These are phyloP conservation scores for Drosophila prostipennis DNA, from an alignment of 2,888 invertebrate species.

Conservation along the genomic window DNA sequence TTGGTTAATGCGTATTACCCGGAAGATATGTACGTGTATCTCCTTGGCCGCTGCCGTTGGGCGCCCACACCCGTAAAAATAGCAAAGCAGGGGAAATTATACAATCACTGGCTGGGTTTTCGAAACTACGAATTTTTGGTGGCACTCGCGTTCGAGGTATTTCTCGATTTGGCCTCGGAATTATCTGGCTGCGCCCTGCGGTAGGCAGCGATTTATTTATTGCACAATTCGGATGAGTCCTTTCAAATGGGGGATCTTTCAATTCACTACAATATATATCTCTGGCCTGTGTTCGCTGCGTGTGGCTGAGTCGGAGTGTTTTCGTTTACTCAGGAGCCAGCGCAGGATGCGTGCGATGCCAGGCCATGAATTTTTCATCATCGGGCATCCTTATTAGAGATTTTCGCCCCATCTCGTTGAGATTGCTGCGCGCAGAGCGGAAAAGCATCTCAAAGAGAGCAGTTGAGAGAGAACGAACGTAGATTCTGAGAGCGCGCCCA, in stretches of 20 bases:
- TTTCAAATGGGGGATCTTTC: conserved; percentile 17
- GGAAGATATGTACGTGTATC: conserved; percentile 7
- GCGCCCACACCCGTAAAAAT: conserved; percentile 44
- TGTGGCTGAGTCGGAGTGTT: conserved; percentile 82
- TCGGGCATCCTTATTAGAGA: conserved; percentile 72
- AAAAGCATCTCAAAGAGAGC: conserved; percentile 31
- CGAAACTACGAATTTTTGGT: conserved; percentile 14
- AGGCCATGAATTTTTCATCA: conserved; percentile 81
- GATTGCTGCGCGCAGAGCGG: conserved; percentile 53
- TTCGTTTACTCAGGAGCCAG: conserved; percentile 81
- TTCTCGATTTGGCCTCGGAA: conserved; percentile 15
- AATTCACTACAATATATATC: conserved; percentile 7
- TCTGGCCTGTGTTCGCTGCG: conserved; percentile 63
- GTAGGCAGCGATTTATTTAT: conserved; percentile 49
- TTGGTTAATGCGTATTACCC: conserved; percentile 16
- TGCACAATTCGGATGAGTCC: conserved; percentile 52
- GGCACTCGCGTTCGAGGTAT: conserved; percentile 57
- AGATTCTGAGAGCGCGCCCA: conserved; percentile 1
- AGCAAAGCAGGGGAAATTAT: conserved; percentile 55
- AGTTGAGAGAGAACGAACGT: background rate
- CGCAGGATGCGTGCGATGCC: conserved; percentile 71
- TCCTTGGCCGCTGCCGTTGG: conserved; percentile 67
- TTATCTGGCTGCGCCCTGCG: conserved; percentile 32
- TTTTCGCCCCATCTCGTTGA: conserved; percentile 65
- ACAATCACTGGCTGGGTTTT: conserved; percentile 52